Evolutionary conservation across 2,113 vertebrate genomes (phyloP).

Genomic region (Rhodinocichla rosea): DNA sequence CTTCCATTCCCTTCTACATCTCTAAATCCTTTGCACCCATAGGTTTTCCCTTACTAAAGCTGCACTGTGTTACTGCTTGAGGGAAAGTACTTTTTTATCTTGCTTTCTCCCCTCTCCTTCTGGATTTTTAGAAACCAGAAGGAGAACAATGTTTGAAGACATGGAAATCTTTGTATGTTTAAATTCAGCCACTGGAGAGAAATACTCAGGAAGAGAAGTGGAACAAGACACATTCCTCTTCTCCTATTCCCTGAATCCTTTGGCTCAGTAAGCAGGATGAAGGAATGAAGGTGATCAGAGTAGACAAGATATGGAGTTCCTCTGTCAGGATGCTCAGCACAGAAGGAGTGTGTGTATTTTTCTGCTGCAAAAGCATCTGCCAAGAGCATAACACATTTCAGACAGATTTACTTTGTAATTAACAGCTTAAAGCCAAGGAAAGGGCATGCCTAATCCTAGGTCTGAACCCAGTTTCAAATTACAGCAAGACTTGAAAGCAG

Average conservation of each 20-base stretch:
- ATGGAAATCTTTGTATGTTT: background rate
- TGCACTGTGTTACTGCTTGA: background rate
- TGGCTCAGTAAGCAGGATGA: background rate
- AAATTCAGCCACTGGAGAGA: background rate
- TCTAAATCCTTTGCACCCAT: background rate
- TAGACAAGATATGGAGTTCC: background rate
- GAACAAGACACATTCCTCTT: background rate
- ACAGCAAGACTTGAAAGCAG: background rate
- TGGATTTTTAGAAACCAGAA: background rate
- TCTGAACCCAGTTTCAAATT: background rate
- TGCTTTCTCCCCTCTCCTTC: background rate
- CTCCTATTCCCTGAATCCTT: background rate
- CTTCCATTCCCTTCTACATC: background rate
- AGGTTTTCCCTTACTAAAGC: background rate
- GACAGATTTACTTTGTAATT: background rate
- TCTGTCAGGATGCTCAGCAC: background rate
- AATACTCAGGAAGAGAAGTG: slow-evolving; percentile 8
- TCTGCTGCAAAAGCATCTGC: background rate
- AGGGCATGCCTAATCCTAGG: background rate
- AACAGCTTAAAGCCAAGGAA: background rate
- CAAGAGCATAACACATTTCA: background rate
- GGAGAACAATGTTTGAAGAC: background rate
- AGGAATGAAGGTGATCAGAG: background rate
- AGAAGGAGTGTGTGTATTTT: background rate
- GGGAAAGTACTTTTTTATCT: background rate